These are phyloP conservation scores for Cabera pusaria DNA, from an alignment of 2,888 invertebrate species.

Conservation along the genomic window DNA sequence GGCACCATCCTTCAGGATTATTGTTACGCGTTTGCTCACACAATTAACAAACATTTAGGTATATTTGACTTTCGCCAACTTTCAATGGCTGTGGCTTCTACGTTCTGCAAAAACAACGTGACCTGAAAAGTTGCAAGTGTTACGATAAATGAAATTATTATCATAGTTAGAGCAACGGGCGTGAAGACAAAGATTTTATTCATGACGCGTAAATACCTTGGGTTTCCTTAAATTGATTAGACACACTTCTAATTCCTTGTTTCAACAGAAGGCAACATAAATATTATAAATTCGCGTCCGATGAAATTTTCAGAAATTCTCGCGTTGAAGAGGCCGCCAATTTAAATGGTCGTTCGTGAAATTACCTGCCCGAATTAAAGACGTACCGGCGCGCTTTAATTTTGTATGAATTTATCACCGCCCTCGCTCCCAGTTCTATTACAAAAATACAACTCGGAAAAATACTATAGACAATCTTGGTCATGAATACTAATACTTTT, in stretches of 20 bases:
- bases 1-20: conserved; percentile 47
- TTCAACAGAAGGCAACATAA: conserved; percentile 38
- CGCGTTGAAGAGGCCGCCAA: conserved; percentile 24
- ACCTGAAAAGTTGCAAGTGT: conserved; percentile 9
- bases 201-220: conserved; percentile 32
- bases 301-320: conserved; percentile 25
- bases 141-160: conserved; percentile 27
- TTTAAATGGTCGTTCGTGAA: conserved; percentile 26
- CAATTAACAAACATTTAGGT: conserved; percentile 29
- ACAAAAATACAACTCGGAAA: conserved; percentile 18
- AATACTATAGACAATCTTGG: conserved; percentile 12
- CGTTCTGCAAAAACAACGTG: conserved; percentile 8
- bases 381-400: conserved; percentile 14
- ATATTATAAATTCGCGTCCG: conserved; percentile 32
- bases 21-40: conserved; percentile 42
- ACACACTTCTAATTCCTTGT: conserved; percentile 40
- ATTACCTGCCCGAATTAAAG: conserved; percentile 25
- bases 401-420: conserved; percentile 24
- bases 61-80: conserved; percentile 20
- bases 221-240: conserved; percentile 45
- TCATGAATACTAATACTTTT: conserved; percentile 14
- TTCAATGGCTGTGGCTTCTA: conserved; percentile 23
- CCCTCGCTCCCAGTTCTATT: conserved; percentile 15
- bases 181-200: conserved; percentile 26
- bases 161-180: conserved; percentile 18